Base-by-base conservation (phyloP, 2,888 invertebrate species). In the Prionchulus punctatus region DNA sequence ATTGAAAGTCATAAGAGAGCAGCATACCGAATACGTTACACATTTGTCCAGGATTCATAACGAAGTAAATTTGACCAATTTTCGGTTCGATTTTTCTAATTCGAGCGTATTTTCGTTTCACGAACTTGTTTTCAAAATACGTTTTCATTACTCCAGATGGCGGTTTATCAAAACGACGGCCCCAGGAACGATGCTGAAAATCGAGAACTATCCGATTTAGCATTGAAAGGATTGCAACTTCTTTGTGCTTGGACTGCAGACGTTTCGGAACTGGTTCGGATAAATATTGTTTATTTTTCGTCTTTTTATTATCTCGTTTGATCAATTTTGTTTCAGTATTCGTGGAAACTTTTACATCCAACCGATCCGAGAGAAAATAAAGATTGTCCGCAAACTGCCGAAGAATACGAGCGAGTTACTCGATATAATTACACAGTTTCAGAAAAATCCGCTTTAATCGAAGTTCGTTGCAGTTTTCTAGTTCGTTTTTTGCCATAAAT, bases 301-400 rank as follows among this genome's bases (percentile, higher is more conserved):
- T 68, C 12, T 30, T 7, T 7, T 52, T 56, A n/a, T n/a, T n/a
- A n/a, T n/a, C 31, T 65, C 27, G 26, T 36, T 12, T 30, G 21
- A 7, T 43, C 42, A 43, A 12, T 54, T 53, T 28, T 43, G 2
- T 48, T 54, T 50, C 23, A 65, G 57, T 92, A 91, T 73, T 90
- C 92, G 0, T 98, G 96, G 94, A 98, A 98, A 75, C 77, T 98
- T 57, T 77, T 96, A 63, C 92, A 98, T 73, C 96, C 96, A 1
- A 96, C 94, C 0, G 94, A 98, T 76, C 89, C 89, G 71, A 87
- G 90, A 71, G 85, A 86, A 73, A 96, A 92, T 72, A 82, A 87
- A 60, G 82, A 88, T 63, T 98, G 96, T 67, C 94, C 94, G 0
- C 81, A 83, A 7, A 90, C 91, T 70, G 94, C 96, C 1, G 96